Base-by-base conservation (phyloP, 2,797 vertebrate species). In the Fratercula arctica region DNA sequence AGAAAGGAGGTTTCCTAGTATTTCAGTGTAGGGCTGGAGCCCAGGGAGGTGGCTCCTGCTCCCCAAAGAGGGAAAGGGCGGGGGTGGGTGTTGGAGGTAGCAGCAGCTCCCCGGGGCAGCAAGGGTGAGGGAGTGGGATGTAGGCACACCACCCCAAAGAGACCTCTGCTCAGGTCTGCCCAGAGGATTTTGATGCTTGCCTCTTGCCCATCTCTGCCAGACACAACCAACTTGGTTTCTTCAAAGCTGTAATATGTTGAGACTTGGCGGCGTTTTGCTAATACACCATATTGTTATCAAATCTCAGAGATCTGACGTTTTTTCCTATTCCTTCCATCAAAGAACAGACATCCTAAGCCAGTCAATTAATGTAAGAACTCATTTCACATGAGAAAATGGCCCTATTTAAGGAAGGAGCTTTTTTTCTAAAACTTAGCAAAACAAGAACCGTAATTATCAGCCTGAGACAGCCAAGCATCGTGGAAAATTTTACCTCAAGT, bases 401-500 rank as follows among this genome's bases (percentile, higher is more conserved):
- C 39, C 56, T 85, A 41, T 70, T 94, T 79, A 93, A 90, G 83
- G 37, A 90, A 76, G 54, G 25, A 59, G 17, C 5, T 50, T 66
- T 69, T 69, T 46, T 4, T 1, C 67, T 92, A 54, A 95, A 96
- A 90, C 69, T 90, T 93, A 66, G 60, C n/a, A 91, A 95, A 95
- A 85, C 79, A 93, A 94, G 83, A 69, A 56, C 48, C 2, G 3
- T 50, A 89, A 91, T 92, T 93, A 88, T 74, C 77, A 95, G 88
- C 72, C 64, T 17, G 39, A 89, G 72, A 93, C n/a, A 72, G 84
- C 75, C 84, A 85, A 80, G 53, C 78, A 90, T 90, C 61, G 73
- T 68, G 89, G 96, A 97, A 96, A 93, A 90, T 84, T 91, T 91
- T 89, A 96, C 87, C 92, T 95, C 76, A 70, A 92, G 90, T 81